Percentiles rank a stretch among this genome's conserved stretches.
phyloP scores from a whole-genome alignment of 2,797 vertebrate species.

The Apodemus agrarius region DNA sequence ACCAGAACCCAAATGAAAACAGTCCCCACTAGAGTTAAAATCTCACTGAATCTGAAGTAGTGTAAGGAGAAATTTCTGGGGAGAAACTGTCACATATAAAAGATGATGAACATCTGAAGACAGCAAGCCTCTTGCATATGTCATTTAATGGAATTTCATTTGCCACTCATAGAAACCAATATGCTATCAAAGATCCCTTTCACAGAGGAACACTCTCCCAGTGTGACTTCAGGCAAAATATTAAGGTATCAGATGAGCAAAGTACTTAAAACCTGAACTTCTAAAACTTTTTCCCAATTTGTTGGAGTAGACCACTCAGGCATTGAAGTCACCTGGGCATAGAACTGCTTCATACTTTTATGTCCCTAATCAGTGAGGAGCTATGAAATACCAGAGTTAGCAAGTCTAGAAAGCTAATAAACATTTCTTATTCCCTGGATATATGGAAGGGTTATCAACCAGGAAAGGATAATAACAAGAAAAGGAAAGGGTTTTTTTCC shows the following conservation, averaged over 20 bases:
- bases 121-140: neutral
- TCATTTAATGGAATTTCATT: neutral
- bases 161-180: neutral
- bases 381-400: neutral
- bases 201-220: neutral
- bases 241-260: neutral
- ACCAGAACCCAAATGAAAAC: neutral
- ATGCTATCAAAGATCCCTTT: neutral
- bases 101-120: neutral
- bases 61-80: neutral
- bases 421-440: neutral
- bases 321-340: neutral
- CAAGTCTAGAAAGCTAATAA: neutral
- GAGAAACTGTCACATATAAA: neutral
- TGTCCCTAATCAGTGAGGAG: neutral
- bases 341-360: neutral
- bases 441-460: neutral
- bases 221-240: neutral
- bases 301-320: conserved; percentile 10
- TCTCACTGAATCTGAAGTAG: neutral
- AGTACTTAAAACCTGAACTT: conserved; percentile 4
- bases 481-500: neutral
- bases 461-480: neutral
- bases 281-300: neutral
- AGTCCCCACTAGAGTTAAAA: neutral